A percentile compares a stretch with the other conserved stretches of the same genome.
Conservation (phyloP, 2,797 vertebrate species). For the Telmatherina bonti region DNA sequence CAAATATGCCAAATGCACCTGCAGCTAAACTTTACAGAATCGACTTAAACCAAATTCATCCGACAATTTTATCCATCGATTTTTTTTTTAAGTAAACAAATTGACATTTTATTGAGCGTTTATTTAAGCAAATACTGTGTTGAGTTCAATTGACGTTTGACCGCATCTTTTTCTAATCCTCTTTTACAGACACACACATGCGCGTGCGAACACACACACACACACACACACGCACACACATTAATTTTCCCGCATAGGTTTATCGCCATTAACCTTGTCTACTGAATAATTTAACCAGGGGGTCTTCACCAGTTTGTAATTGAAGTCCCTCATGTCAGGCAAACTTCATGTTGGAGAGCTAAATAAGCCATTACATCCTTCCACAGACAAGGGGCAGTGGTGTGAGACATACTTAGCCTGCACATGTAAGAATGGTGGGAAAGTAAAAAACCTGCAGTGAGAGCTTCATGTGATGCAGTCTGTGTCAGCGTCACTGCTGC, state of each 20-base stretch:
- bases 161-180: background rate
- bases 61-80: background rate
- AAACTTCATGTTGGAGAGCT: slow-evolving; percentile 80
- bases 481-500: background rate
- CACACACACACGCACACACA: background rate
- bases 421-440: background rate
- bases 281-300: slow-evolving; percentile 86
- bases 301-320: slow-evolving; percentile 74
- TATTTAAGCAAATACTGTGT: slow-evolving; percentile 18
- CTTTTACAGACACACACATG: background rate
- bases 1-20: slow-evolving; percentile 46
- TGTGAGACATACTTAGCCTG: slow-evolving; percentile 15
- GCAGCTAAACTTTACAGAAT: slow-evolving; percentile 30
- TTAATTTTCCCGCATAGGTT: slow-evolving; percentile 55
- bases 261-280: slow-evolving; percentile 72
- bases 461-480: slow-evolving; percentile 11
- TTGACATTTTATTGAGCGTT: background rate
- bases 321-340: slow-evolving; percentile 77
- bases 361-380: slow-evolving; percentile 80
- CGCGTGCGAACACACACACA: background rate
- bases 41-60: background rate
- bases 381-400: slow-evolving; percentile 34
- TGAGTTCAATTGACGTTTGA: slow-evolving; percentile 8
- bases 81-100: background rate
- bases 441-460: slow-evolving; percentile 12